These are phyloP conservation scores for Oreochromis aureus DNA, from an alignment of 2,113 vertebrate genomes.

Conservation along the genomic window DNA sequence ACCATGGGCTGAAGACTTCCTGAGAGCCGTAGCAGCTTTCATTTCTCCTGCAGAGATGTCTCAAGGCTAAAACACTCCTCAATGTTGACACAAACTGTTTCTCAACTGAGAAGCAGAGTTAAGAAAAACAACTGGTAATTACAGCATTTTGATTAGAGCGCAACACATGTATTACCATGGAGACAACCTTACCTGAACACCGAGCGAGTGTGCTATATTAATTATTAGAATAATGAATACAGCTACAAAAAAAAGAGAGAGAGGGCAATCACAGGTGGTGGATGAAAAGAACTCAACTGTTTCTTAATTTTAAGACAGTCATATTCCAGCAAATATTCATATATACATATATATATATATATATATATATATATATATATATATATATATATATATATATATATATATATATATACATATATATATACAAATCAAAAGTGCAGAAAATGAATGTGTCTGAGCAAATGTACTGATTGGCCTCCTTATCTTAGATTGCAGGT, in stretches of 20 bases:
- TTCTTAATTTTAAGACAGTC: background rate
- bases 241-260: background rate
- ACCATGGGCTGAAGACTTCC: background rate
- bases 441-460: conserved; percentile 4
- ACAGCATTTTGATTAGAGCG: conserved; percentile 1
- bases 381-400: background rate
- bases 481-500: conserved; percentile 67
- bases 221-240: background rate
- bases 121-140: conserved; percentile 18
- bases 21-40: background rate
- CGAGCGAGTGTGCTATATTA: background rate
- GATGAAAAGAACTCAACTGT: background rate
- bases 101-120: background rate
- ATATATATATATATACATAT: background rate
- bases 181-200: conserved; percentile 8
- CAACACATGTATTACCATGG: conserved; percentile 27
- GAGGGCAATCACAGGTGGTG: background rate
- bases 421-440: background rate
- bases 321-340: background rate
- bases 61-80: background rate
- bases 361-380: too few relatives aligned
- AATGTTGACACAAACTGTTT: background rate
- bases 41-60: background rate
- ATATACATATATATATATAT: background rate
- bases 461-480: conserved; percentile 48